A percentile compares a stretch with the other conserved stretches of the same genome.
These are phyloP conservation scores for Rhizomys pruinosus DNA, from an alignment of 2,113 vertebrate species.

Conservation along the genomic window DNA sequence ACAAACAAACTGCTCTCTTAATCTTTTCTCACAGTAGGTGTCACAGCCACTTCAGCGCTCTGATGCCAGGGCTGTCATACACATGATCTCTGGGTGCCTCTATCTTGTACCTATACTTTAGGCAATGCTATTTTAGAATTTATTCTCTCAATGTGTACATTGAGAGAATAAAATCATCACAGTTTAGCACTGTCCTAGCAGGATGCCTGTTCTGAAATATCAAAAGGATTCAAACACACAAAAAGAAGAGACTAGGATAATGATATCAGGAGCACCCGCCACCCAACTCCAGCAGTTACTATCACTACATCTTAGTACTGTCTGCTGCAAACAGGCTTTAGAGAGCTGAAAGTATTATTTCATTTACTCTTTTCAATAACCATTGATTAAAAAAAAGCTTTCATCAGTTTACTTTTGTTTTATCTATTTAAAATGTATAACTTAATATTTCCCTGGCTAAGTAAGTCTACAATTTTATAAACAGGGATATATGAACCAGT, in stretches of 20 bases:
- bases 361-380: conserved; percentile 50
- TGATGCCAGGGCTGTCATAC: background rate
- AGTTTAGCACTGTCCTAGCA: conserved; percentile 42
- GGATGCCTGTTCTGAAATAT: background rate
- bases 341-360: conserved; percentile 46
- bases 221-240: conserved; percentile 1
- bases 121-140: background rate
- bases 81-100: background rate
- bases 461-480: conserved; percentile 38
- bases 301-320: conserved; percentile 47
- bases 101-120: background rate
- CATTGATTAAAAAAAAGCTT: conserved; percentile 27
- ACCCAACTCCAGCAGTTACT: conserved; percentile 1
- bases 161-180: conserved; percentile 19
- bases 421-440: conserved; percentile 46
- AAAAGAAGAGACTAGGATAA: conserved; percentile 6
- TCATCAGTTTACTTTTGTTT: conserved; percentile 26
- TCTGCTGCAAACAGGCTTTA: conserved; percentile 24
- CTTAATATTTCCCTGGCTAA: conserved; percentile 45
- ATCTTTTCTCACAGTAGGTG: background rate
- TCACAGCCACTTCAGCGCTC: background rate
- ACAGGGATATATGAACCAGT: conserved; percentile 47
- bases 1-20: background rate
- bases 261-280: background rate
- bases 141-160: too few species aligned